Base-by-base conservation (phyloP, 92 coral and sea anemone species). In the Palythoa heliodiscus region DNA sequence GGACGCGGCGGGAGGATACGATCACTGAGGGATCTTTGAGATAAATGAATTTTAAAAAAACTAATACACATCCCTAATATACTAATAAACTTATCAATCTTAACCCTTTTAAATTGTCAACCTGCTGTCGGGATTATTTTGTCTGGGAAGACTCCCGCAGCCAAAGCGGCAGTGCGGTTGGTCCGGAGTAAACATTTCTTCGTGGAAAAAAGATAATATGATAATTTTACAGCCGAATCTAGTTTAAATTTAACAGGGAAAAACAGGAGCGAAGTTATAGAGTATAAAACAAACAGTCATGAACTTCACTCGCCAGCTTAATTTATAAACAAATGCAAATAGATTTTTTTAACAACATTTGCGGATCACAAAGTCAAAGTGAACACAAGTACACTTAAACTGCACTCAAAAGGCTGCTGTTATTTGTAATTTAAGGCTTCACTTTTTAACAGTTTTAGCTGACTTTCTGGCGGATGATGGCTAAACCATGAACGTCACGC, bases 401-500 rank as follows among this genome's bases (percentile, higher is more conserved):
- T 9, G 22, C 23, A 4, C 10, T 63, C 29, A 19, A 63, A 63
- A 17, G 19, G 9, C 0, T 55, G 61, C 13, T 12, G 13, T 55
- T 55, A 55, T 55, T 55, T 55, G 3, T 16, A 12, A 0, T 19
- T 55, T 55, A 7, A 55, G 15, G 11, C 19, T 43, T 39, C 24
- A 9, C 3, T 2, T 64, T 64, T 52, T 7, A 22, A 1, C 15
- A n/a, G 48, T 43, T 23, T 71, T 37, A 16, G 52, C 48, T 38
- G 19, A 20, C 47, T 71, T 71, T 70, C 40, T 17, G 7, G 55
- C 23, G 43, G 14, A 11, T 12, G 3, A 15, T 47, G 25, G n/a
- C 22, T 73, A 7, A 2, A 20, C 23, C 24, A 10, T 23, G 50
- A 43, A 43, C 53, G 73, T 80, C 73, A 80, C 84, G 74, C 73